These are phyloP conservation scores for Nasua narica DNA, from an alignment of 2,797 vertebrate genomes.

Conservation along the genomic window DNA sequence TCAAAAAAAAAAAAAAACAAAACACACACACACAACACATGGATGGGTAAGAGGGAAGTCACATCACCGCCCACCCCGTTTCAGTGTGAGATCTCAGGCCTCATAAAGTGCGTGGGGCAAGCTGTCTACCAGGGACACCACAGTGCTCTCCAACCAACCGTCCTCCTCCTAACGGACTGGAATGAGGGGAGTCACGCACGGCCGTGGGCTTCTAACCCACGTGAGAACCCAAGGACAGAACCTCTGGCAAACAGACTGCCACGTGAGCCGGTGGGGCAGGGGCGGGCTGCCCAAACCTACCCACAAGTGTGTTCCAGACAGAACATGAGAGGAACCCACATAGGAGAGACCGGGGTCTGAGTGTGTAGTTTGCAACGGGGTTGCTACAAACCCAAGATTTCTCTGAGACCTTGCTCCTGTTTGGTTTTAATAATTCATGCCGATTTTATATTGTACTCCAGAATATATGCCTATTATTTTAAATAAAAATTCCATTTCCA, in stretches of 20 bases:
- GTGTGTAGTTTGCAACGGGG: neutral
- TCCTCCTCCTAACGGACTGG: neutral
- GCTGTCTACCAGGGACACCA: neutral
- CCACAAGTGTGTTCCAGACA: neutral
- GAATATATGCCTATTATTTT: neutral
- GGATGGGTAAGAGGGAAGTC: neutral
- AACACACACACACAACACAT: neutral
- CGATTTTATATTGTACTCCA: neutral
- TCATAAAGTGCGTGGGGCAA: neutral
- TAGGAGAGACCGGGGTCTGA: neutral
- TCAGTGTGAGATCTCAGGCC: neutral
- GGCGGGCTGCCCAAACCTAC: neutral
- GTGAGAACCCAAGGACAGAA: neutral
- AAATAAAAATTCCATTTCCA: slow-evolving; percentile 37
- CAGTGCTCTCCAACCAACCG: neutral
- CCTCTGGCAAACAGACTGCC: neutral
- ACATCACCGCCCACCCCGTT: neutral
- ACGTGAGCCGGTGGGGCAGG: neutral
- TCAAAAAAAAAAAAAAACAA: neutral
- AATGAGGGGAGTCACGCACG: neutral
- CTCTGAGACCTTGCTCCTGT: neutral
- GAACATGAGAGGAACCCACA: neutral
- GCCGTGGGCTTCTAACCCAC: neutral
- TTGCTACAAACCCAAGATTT: neutral
- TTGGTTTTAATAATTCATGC: neutral